Evolutionary conservation across 2,113 vertebrate species (phyloP).

Genomic region (western clawed frog (Xenopus tropicalis)): UCB_Xtro_10.0 CM004447.2:117262501-117263000

Average conservation of each 20-base stretch:
- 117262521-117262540: slow-evolving; percentile 32
- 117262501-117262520: slow-evolving; percentile 16
- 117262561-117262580: slow-evolving; percentile 26
- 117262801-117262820: slow-evolving; percentile 18
- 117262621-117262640: slow-evolving; percentile 16
- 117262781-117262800: slow-evolving; percentile 14
- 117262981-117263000: slow-evolving; percentile 18
- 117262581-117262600: slow-evolving; percentile 35
- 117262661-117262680: slow-evolving; percentile 38
- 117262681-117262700: slow-evolving; percentile 18
- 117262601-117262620: slow-evolving; percentile 53
- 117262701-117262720: slow-evolving; percentile 19
- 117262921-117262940: not conserved
- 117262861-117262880: slow-evolving; percentile 23
- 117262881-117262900: slow-evolving; percentile 20
- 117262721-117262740: not conserved
- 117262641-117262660: slow-evolving; percentile 40
- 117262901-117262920: slow-evolving; percentile 18
- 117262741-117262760: slow-evolving; percentile 15
- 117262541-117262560: slow-evolving; percentile 34
- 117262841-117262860: slow-evolving; percentile 14
- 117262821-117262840: slow-evolving; percentile 36
- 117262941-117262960: not conserved
- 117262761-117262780: slow-evolving; percentile 8
- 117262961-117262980: not conserved